Base-by-base conservation (phyloP, 1,140 invertebrate genomes). In the Drosophila tsacasi region DNA sequence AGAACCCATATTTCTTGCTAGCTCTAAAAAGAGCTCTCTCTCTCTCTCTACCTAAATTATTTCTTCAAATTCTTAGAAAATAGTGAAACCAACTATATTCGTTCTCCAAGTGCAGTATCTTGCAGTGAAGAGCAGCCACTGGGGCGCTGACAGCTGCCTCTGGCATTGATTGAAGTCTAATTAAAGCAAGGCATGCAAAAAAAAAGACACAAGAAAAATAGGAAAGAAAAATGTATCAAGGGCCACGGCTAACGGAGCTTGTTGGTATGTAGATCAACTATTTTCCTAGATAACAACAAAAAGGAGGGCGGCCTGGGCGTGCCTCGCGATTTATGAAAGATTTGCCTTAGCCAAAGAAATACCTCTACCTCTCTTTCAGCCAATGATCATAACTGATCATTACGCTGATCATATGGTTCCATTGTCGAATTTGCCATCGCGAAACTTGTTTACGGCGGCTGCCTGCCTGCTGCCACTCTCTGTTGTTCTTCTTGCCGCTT, bases 151-250 rank as follows among this genome's bases (percentile, higher is more conserved):
- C 50, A 54, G 37, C 63, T 71, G 63, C 69, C 71, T 78, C 50
- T 89, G 83, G 84, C 84, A 90, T 90, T 89, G 85, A 89, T 90
- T 89, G 81, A 89, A 89, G 84, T 74, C 84, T 89, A 89, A 89
- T 89, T 90, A 89, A 90, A 81, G 68, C 77, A 60, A 89, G 66
- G 81, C 54, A 69, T 75, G 65, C 65, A 62, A 65, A 65, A 57
- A 40, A 39, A 58, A 57, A 47, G 12, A 3, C 17, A 13, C 2
- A 23, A 9, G 23, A 39, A 40, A 63, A 37, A 17, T 27, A 19
- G 17, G 4, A 74, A 39, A 64, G 35, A 54, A 46, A 35, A 58
- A 46, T 64, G 21, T 57, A 57, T 57, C 54, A 73, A 79, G 76
- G 76, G 76, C 76, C 76, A 62, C 40, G 60, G 47, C 60, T 79